phyloP scores from a whole-genome alignment of 2,888 invertebrate species.

The Ectobius pallidus region DNA sequence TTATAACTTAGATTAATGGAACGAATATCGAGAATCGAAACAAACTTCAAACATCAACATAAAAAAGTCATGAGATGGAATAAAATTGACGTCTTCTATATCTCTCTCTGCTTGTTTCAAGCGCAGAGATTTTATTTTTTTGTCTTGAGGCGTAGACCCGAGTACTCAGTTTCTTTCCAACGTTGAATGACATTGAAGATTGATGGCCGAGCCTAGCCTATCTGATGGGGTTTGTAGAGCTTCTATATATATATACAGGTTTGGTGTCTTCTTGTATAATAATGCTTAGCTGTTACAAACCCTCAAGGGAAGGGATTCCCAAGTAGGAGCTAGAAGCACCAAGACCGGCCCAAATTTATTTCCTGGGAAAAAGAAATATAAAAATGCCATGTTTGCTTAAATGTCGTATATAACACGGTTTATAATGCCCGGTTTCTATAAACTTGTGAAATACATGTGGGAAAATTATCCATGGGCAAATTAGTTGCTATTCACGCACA shows the following conservation, averaged over 20 bases:
- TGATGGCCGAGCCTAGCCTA: conserved; percentile 7
- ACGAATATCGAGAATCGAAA: background rate
- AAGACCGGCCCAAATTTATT: no score
- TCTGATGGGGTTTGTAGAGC: conserved; percentile 11
- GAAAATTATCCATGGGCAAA: no score
- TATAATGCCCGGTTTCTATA: no score
- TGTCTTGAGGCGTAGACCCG: background rate
- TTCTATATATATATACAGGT: background rate
- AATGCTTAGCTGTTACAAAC: background rate
- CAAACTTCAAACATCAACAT: background rate
- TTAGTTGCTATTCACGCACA: no score
- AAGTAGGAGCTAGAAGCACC: no score
- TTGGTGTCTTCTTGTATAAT: background rate
- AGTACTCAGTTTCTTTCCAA: background rate
- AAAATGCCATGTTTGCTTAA: no score
- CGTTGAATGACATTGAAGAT: conserved; percentile 12
- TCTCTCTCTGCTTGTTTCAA: background rate
- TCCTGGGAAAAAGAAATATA: no score
- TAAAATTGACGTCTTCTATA: background rate
- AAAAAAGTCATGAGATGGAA: background rate
- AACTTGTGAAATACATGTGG: no score
- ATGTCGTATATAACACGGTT: no score
- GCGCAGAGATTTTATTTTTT: background rate
- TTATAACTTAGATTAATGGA: background rate
- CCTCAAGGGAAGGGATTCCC: no score